These are phyloP conservation scores for Gadus chalcogrammus DNA, from an alignment of 2,113 vertebrate species.

Conservation along the genomic window DNA sequence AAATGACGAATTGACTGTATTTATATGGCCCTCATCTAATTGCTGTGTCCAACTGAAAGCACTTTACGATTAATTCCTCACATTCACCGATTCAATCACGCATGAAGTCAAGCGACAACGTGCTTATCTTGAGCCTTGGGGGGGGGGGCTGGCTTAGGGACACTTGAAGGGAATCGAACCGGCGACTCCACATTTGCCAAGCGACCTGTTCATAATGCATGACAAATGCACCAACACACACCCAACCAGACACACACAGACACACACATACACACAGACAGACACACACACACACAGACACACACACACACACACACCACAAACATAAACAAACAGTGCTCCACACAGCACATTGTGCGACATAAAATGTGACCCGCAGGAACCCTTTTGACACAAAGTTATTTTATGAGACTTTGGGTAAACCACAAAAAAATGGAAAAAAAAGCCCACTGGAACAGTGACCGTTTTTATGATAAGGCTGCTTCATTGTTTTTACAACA, in stretches of 20 bases:
- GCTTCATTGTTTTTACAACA: conserved; percentile 56
- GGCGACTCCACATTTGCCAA: too few relatives aligned
- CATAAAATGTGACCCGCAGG: not conserved
- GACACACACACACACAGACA: not conserved
- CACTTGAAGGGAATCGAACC: too few relatives aligned
- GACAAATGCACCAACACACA: not conserved
- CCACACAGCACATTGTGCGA: not conserved
- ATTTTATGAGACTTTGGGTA: conserved; percentile 24
- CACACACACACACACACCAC: not conserved
- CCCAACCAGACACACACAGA: too few relatives aligned
- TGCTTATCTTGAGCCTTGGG: too few relatives aligned
- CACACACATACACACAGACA: too few relatives aligned
- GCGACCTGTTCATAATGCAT: not conserved
- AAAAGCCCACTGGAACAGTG: conserved; percentile 19
- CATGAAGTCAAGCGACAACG: not conserved
- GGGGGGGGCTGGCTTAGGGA: too few relatives aligned
- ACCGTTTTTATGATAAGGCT: conserved; percentile 36
- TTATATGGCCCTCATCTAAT: too few relatives aligned
- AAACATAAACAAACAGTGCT: not conserved
- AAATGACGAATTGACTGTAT: too few relatives aligned
- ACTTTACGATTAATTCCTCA: not conserved
- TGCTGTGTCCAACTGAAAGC: too few relatives aligned
- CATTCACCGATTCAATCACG: not conserved
- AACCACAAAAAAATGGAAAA: conserved; percentile 7
- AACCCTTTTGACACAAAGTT: conserved; percentile 1